A percentile compares a stretch with the other conserved stretches of the same genome.
phyloP scores from a whole-genome alignment of 2,888 invertebrate genomes.

The Phorcus lineatus region DNA sequence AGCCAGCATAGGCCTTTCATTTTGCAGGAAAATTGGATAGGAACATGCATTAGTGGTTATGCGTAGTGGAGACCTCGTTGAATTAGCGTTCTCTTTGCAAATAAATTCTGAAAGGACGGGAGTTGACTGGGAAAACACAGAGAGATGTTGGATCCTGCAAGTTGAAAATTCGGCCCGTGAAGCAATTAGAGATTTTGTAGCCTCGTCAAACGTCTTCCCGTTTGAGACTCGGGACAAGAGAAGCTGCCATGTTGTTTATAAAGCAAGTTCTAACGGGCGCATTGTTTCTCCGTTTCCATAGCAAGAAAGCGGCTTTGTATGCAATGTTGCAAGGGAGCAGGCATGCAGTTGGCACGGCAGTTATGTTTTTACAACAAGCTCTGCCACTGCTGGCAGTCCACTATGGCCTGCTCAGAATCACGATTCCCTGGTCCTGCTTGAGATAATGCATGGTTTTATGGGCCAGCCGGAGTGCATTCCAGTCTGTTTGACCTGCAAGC shows the following conservation, averaged over 20 bases:
- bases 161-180: neutral
- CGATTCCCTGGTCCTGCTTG: no score
- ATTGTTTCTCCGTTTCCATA: constrained; percentile 28
- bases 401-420: no score
- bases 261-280: neutral
- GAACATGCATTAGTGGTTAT: constrained; percentile 13
- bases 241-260: constrained; percentile 21
- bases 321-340: neutral
- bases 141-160: neutral
- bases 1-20: constrained; percentile 8
- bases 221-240: neutral
- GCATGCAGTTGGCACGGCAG: neutral
- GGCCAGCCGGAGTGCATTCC: neutral
- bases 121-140: neutral
- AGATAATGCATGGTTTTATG: neutral
- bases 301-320: constrained; percentile 27
- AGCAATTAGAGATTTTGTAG: constrained; percentile 9
- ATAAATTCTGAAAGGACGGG: neutral
- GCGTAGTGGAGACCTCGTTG: neutral
- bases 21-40: constrained; percentile 11
- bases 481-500: neutral
- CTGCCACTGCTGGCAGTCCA: neutral
- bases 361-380: neutral
- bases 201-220: neutral
- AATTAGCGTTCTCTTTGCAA: constrained; percentile 7